Conservation (phyloP, 2,113 vertebrate genomes). For the Taurulus bubalis region DNA sequence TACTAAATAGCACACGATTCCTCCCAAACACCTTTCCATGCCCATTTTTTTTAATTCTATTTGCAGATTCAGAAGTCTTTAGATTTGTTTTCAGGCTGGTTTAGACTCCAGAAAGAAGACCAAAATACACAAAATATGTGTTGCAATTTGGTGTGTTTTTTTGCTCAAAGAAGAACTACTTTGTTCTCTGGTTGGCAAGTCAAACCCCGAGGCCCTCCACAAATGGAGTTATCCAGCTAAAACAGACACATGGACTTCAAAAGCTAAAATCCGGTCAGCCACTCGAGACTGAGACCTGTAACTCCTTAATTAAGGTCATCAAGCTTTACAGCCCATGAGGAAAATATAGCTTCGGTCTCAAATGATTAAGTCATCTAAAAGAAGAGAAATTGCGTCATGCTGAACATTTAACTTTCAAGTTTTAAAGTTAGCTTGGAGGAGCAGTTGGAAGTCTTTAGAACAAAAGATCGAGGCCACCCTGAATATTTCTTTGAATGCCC, state of each 20-base stretch:
- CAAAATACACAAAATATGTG: not conserved
- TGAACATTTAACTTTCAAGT: not conserved
- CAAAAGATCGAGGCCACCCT: not conserved
- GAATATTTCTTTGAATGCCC: constrained; percentile 3
- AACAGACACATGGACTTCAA: not conserved
- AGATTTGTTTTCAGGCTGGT: not conserved
- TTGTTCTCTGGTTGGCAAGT: not conserved
- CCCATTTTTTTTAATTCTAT: constrained; percentile 24
- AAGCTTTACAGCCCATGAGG: not conserved
- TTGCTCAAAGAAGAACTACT: not conserved
- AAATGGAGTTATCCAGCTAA: not conserved
- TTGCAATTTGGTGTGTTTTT: not conserved
- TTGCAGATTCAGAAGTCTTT: constrained; percentile 31
- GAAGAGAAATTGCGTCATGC: not conserved
- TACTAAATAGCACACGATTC: not conserved
- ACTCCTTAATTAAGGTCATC: not conserved
- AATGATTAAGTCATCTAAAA: constrained; percentile 5
- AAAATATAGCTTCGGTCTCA: not conserved
- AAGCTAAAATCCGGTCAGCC: not conserved
- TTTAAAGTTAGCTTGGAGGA: not conserved
- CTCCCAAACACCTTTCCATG: not conserved
- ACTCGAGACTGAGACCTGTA: not conserved
- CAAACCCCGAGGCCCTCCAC: not conserved
- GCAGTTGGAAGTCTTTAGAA: not conserved
- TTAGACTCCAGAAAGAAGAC: not conserved